Percentiles rank a stretch among this genome's conserved stretches.
Conservation (phyloP, 2,113 vertebrate species). For the Pangasianodon hypophthalmus region DNA sequence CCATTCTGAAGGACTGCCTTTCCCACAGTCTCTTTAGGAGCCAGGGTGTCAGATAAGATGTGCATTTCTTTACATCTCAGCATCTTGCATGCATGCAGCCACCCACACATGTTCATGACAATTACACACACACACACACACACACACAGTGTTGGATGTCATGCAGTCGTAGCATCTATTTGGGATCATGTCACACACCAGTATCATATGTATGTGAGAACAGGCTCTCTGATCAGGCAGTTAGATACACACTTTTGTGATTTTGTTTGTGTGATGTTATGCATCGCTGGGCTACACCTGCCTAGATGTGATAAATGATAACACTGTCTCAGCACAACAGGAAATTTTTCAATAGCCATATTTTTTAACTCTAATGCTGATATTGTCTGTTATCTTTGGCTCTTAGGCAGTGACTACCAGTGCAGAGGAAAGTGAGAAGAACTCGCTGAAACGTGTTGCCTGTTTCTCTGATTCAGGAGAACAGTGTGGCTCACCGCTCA, state of each 20-base stretch:
- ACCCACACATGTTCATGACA: background rate
- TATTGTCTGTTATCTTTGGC: slow-evolving; percentile 47
- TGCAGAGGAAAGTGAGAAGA: slow-evolving; percentile 74
- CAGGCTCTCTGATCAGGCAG: slow-evolving; percentile 1
- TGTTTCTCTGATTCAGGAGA: slow-evolving; percentile 76
- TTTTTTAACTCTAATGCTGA: slow-evolving; percentile 21
- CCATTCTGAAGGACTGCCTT: slow-evolving; percentile 66
- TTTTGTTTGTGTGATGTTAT: slow-evolving; percentile 4
- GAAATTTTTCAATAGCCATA: slow-evolving; percentile 50
- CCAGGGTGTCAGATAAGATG: slow-evolving; percentile 33
- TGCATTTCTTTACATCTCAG: slow-evolving; percentile 20
- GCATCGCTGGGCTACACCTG: background rate
- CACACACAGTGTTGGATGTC: slow-evolving; percentile 6
- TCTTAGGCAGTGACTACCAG: slow-evolving; percentile 74
- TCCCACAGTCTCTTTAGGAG: slow-evolving; percentile 62
- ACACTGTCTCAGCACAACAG: background rate
- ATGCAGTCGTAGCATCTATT: background rate
- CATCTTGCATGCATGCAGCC: background rate
- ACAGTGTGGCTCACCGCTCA: slow-evolving; percentile 68
- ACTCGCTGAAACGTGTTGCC: slow-evolving; percentile 79
- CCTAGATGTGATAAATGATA: background rate
- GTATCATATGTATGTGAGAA: slow-evolving; percentile 23
- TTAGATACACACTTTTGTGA: background rate
- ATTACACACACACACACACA: slow-evolving; percentile 5
- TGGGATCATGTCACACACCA: background rate